Percentiles rank a stretch among this genome's conserved stretches.
Conservation (phyloP, 2,888 invertebrate species). For the Cephus runcator region DNA sequence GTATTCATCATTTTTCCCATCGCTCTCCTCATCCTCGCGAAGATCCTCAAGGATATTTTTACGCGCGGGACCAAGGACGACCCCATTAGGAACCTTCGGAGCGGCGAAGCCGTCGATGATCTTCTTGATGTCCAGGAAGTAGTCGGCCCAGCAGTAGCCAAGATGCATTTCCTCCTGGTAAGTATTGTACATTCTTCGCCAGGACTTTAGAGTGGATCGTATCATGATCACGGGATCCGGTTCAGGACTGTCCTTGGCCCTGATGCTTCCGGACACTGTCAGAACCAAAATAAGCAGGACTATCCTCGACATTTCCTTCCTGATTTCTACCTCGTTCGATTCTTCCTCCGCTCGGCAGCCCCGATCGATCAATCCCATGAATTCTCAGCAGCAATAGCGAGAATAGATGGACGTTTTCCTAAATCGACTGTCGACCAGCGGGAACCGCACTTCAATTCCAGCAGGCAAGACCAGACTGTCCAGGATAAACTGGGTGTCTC, state of each 20-base stretch:
- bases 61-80: neutral
- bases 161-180: conserved; percentile 38
- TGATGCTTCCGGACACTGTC: neutral
- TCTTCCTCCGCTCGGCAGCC: neutral
- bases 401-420: neutral
- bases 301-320: neutral
- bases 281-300: neutral
- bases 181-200: conserved; percentile 32
- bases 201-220: conserved; percentile 26
- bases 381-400: neutral
- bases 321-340: neutral
- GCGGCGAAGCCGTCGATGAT: conserved; percentile 3
- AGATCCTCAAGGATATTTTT: neutral
- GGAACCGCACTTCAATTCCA: neutral
- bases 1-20: neutral
- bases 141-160: conserved; percentile 34
- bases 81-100: neutral
- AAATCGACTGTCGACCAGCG: neutral
- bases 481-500: neutral
- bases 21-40: neutral
- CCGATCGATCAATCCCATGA: neutral
- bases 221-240: conserved; percentile 8
- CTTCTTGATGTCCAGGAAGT: conserved; percentile 23
- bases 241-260: neutral
- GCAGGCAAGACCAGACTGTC: neutral